Conservation (phyloP, 2,113 vertebrate species). For the Nothobranchius furzeri region DNA sequence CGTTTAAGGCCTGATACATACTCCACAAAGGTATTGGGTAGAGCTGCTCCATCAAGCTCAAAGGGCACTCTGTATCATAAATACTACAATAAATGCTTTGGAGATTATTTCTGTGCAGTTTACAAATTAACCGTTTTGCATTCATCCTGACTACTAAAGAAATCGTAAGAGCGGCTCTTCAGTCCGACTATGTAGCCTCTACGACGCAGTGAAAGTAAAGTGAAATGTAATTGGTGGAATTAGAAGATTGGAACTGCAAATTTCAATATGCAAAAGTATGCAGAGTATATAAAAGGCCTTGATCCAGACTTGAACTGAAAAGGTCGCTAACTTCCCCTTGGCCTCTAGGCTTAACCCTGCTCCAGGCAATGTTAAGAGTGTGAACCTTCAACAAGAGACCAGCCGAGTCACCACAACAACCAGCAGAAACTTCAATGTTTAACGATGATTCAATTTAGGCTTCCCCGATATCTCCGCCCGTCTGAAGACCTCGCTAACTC, state of each 20-base stretch:
- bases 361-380: conserved; percentile 7
- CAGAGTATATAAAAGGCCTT: conserved; percentile 34
- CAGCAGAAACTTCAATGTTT: conserved; percentile 23
- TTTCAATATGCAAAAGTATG: not conserved
- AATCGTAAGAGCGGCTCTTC: not conserved
- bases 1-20: conserved; percentile 20
- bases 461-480: conserved; percentile 1
- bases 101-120: not conserved
- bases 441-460: conserved; percentile 5
- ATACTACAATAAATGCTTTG: not conserved
- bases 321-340: not conserved
- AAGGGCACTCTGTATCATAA: not conserved
- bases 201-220: not conserved
- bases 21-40: not conserved
- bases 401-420: conserved; percentile 24
- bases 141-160: not conserved
- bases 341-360: not conserved
- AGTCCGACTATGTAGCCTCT: not conserved
- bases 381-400: conserved; percentile 24
- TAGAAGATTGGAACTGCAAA: not conserved
- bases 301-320: conserved; percentile 2
- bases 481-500: conserved; percentile 6
- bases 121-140: not conserved
- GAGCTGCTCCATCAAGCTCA: not conserved
- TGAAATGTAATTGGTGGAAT: not conserved